Evolutionary conservation across 1,140 invertebrate species (phyloP), one percentile per base, ranked within the genome.

Genomic region (Oryctes rhinoceros): DNA sequence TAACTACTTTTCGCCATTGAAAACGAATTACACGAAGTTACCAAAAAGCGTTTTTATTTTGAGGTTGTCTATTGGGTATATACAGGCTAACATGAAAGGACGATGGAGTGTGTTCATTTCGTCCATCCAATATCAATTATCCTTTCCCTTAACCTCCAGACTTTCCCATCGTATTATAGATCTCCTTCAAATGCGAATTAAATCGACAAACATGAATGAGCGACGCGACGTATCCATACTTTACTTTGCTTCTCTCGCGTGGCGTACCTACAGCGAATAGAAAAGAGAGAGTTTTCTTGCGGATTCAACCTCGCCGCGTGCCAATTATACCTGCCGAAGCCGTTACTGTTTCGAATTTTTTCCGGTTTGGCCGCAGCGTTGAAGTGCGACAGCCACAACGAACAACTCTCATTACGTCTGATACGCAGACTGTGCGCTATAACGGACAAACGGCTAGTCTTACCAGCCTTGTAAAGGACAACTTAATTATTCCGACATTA

Each of bases 371-470:
- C 18, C 53, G 53, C 15, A 59, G 13, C 53, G 15, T 59, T 59
- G 53, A 59, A 13, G 53, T n/a, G n/a, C 15, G 53, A 59, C 53
- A 59, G 18, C 18, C 53, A 15, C 53, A 59, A 59, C 18, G 39
- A 59, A 59, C 53, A 59, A 59, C 53, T 59, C 53, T 59, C 53
- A 59, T 59, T 59, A 59, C n/a, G 53, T 18, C 15, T 59, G 53
- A 59, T 59, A 59, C n/a, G 53, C 53, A 59, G 53, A 18, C 53
- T 15, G 18, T 59, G 4, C 15, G 53, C 53, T 59, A 59, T 59
- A 59, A 59, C 53, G 53, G 53, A 59, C 18, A 59, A 18, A 59
- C 53, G 53, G 53, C n/a, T 59, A 15, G 53, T 18, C 53, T 59
- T 59, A 15, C 53, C 53, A 59, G 53, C 18, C 53, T 59, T 18